Percentiles rank a stretch among this genome's conserved stretches.
Evolutionary conservation across 1,140 invertebrate genomes (phyloP).

Genomic region (Drosophila repleta): DNA sequence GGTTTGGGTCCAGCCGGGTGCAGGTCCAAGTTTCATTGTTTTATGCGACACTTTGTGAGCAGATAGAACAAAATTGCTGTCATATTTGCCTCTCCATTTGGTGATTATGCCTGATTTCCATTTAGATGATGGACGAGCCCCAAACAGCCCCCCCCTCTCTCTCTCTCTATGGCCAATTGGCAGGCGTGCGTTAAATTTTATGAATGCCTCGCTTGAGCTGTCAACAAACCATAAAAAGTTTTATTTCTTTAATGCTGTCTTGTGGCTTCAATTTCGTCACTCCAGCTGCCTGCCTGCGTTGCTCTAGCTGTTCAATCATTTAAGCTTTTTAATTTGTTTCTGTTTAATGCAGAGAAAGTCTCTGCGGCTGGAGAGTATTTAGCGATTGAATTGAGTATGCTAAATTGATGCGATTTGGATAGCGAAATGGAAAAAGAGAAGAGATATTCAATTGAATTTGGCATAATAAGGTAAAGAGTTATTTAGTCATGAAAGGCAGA

Average conservation of each 20-base stretch:
- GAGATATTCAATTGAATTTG: too few relatives aligned
- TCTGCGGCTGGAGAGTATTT: too few relatives aligned
- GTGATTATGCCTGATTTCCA: slow-evolving; percentile 78
- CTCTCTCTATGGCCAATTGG: slow-evolving; percentile 18
- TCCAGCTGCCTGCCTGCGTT: background rate
- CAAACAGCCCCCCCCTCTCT: background rate
- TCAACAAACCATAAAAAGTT: slow-evolving; percentile 59
- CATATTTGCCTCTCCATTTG: slow-evolving; percentile 60
- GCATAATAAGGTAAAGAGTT: too few relatives aligned
- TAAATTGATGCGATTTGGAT: too few relatives aligned
- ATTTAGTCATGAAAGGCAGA: too few relatives aligned
- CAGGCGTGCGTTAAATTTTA: slow-evolving; percentile 30
- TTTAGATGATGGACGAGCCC: slow-evolving; percentile 75
- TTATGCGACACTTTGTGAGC: slow-evolving; percentile 34
- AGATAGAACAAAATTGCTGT: slow-evolving; percentile 49
- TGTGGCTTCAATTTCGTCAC: slow-evolving; percentile 36
- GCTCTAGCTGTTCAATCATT: slow-evolving; percentile 15
- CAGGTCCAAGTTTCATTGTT: slow-evolving; percentile 41
- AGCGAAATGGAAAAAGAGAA: too few relatives aligned
- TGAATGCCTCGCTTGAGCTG: slow-evolving; percentile 35
- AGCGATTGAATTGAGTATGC: too few relatives aligned
- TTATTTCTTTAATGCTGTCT: slow-evolving; percentile 42
- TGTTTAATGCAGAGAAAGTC: slow-evolving; percentile 34
- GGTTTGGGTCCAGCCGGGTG: slow-evolving; percentile 7
- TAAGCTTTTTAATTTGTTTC: slow-evolving; percentile 41